Conservation (phyloP, 30 jellyfish, hydroid and myxozoan genomes). For the Phacellophora camtschatica region DNA sequence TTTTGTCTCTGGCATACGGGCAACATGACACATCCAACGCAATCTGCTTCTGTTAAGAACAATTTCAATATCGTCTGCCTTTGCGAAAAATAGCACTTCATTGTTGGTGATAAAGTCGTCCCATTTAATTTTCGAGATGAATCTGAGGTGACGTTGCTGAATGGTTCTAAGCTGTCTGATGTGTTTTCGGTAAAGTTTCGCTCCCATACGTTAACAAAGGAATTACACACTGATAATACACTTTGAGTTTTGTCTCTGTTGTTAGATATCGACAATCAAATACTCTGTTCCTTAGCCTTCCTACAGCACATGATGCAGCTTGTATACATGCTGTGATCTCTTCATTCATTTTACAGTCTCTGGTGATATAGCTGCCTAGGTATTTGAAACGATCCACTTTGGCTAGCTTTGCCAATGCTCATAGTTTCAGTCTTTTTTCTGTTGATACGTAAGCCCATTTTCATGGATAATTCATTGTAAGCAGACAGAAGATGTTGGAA, state of each 20-base stretch:
- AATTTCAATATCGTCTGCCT: not conserved
- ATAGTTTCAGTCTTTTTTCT: conserved; percentile 57
- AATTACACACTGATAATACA: not conserved
- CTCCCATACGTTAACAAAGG: not conserved
- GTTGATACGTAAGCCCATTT: conserved; percentile 69
- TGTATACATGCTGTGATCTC: no score
- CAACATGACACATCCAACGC: conserved; percentile 25
- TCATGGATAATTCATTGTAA: conserved; percentile 46
- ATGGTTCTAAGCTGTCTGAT: conserved; percentile 7
- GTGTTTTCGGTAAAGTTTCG: conserved; percentile 16
- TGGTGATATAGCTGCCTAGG: no score
- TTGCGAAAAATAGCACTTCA: conserved; percentile 12
- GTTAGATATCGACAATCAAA: not conserved
- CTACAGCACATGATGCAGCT: not conserved
- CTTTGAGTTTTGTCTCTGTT: not conserved
- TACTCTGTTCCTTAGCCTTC: not conserved
- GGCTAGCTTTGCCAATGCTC: no score
- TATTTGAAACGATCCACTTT: no score
- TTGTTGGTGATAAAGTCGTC: conserved; percentile 4
- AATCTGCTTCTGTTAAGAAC: not conserved
- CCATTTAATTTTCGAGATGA: not conserved
- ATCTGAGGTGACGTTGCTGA: conserved; percentile 22
- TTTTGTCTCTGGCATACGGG: not conserved
- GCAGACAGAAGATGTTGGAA: conserved; percentile 49
- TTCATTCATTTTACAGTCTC: no score